Evolutionary conservation across 2,113 vertebrate species (phyloP), one percentile per base, ranked within the genome.

Genomic region (Neodon shergylaensis): DNA sequence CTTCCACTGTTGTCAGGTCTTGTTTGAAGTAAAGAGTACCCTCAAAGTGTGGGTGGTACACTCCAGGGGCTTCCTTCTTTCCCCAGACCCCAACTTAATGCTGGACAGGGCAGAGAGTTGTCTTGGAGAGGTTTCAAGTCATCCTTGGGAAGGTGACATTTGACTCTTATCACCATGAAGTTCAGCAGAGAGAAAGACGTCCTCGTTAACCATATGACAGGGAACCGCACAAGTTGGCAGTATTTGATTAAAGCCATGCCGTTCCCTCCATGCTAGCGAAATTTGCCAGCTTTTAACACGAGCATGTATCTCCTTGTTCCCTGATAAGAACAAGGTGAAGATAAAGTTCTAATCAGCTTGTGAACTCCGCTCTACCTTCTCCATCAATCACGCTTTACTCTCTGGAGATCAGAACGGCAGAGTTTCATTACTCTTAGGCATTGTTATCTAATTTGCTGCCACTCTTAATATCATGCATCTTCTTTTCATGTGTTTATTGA

Each of bases 281-380:
- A 95, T 95, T 95, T 72, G 83, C 92, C 66, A 92, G 72, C 63
- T 65, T 94, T 95, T 95, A 96, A 88, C 65, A 85, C 90, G 93
- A 96, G 93, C 96, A 97, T 92, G 81, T 72, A 84, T 85, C 28
- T 81, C 79, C 84, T 90, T 96, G 92, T 97, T 96, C 72, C 72
- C 88, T 47, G 92, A 97, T 97, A 97, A 97, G 88, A 97, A 95
- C 63, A 94, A 97, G 94, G 95, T 87, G 88, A 96, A 97, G 96
- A 97, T 97, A 96, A 96, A 95, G 89, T 96, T 96, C 94, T 95
- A 95, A 96, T 95, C 87, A 94, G 92, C 88, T 73, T 92, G 81
- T 47, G 33, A 31, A 7, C 19, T 44, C 86, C 61, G 22, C 28
- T 54, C 54, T 42, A n/a, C 94, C 26, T 78, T 61, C 88, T 83